Percentiles rank a stretch among this genome's conserved stretches.
These are phyloP conservation scores for Eupithecia centaureata DNA, from an alignment of 2,888 invertebrate genomes.

Conservation along the genomic window DNA sequence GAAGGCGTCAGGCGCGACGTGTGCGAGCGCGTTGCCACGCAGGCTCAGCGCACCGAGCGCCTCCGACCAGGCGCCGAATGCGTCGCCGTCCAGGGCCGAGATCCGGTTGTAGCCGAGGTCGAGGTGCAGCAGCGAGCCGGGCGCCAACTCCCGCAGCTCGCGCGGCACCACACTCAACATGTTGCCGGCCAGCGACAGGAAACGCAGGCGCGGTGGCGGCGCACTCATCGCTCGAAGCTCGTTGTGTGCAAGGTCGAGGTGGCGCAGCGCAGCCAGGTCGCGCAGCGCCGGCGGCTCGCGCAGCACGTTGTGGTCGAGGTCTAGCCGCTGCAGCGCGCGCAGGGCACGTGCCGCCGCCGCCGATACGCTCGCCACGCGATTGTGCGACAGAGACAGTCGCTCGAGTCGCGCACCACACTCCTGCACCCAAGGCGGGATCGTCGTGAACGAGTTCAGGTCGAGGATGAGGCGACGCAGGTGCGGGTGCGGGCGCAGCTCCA, in stretches of 20 bases:
- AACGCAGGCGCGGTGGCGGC: slow-evolving; percentile 86
- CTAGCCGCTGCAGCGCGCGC: slow-evolving; percentile 85
- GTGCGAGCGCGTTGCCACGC: slow-evolving; percentile 90
- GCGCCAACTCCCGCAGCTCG: slow-evolving; percentile 85
- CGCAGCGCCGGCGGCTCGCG: slow-evolving; percentile 86
- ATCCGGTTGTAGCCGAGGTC: slow-evolving; percentile 93
- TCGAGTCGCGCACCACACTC: slow-evolving; percentile 86
- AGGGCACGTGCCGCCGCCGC: slow-evolving; percentile 77
- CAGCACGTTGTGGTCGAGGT: slow-evolving; percentile 90
- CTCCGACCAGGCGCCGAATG: slow-evolving; percentile 89
- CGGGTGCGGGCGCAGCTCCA: slow-evolving; percentile 86
- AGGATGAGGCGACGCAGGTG: slow-evolving; percentile 89
- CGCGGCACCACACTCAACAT: slow-evolving; percentile 86
- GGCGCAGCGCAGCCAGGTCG: slow-evolving; percentile 85
- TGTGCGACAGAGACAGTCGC: slow-evolving; percentile 89
- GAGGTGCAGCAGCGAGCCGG: slow-evolving; percentile 85
- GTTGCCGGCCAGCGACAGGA: slow-evolving; percentile 90
- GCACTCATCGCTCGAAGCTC: slow-evolving; percentile 79
- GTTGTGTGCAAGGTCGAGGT: slow-evolving; percentile 91
- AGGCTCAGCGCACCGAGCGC: slow-evolving; percentile 89
- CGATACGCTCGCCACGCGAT: slow-evolving; percentile 86
- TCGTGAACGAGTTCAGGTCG: slow-evolving; percentile 88
- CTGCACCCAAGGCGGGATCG: slow-evolving; percentile 86
- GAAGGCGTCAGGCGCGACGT: slow-evolving; percentile 85
- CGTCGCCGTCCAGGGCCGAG: slow-evolving; percentile 85